A percentile compares a stretch with the other conserved stretches of the same genome.
Evolutionary conservation across 2,888 invertebrate species (phyloP).

Genomic region (Conchocele bisecta): DNA sequence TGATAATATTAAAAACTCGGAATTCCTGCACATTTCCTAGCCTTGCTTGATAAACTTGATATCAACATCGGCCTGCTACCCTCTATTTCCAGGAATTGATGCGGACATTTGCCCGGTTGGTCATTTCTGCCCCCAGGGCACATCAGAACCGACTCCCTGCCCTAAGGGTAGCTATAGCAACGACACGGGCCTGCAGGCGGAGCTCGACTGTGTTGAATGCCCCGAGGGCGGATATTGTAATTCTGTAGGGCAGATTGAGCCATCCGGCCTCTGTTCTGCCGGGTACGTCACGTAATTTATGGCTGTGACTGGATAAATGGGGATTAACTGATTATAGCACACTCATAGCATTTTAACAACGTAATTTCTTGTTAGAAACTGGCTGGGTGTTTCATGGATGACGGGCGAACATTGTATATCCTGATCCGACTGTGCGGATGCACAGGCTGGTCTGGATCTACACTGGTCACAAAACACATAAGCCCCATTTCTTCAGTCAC

Average conservation of each 20-base stretch:
- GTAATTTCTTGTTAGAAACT: background rate
- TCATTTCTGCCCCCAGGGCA: conserved; percentile 77
- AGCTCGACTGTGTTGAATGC: conserved; percentile 73
- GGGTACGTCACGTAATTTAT: conserved; percentile 66
- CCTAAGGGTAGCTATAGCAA: conserved; percentile 79
- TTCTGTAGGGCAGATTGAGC: conserved; percentile 64
- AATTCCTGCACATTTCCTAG: no score
- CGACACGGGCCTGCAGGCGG: conserved; percentile 67
- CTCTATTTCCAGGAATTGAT: conserved; percentile 67
- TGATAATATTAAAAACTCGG: no score
- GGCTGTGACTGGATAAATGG: background rate
- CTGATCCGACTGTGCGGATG: no score
- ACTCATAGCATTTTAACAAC: no score
- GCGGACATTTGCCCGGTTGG: conserved; percentile 80
- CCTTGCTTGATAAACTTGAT: no score
- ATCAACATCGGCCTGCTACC: background rate
- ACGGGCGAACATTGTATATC: no score
- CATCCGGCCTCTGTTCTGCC: conserved; percentile 74
- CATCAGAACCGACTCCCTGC: conserved; percentile 75
- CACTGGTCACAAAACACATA: no score
- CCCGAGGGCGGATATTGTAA: conserved; percentile 78
- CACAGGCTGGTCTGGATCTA: no score
- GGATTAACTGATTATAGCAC: no score
- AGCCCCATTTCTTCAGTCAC: no score
- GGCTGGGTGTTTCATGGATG: background rate